phyloP scores from a whole-genome alignment of 2,888 invertebrate species.

The Lasioglossum lativentre region DNA sequence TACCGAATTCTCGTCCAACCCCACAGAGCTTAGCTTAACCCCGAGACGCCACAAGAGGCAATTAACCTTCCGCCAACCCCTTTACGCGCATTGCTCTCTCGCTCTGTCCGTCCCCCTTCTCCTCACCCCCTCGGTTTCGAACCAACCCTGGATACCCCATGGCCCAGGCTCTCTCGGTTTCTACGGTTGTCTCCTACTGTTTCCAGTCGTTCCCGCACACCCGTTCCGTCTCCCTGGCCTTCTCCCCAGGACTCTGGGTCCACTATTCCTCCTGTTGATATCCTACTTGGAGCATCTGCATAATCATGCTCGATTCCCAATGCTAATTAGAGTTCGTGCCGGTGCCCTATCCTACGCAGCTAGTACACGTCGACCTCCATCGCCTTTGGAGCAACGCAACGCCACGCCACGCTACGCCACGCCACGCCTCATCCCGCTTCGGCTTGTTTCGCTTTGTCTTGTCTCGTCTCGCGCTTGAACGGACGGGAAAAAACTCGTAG shows the following conservation, averaged over 20 bases:
- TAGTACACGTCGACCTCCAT: conserved; percentile 79
- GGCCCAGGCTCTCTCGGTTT: conserved; percentile 21
- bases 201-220: conserved; percentile 51
- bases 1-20: conserved; percentile 67
- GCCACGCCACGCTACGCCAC: conserved; percentile 48
- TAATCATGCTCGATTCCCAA: conserved; percentile 83
- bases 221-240: conserved; percentile 32
- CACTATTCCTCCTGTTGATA: conserved; percentile 75
- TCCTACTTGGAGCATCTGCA: conserved; percentile 80
- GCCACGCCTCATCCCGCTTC: conserved; percentile 60
- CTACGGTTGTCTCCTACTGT: conserved; percentile 58
- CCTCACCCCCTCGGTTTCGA: background rate
- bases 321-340: conserved; percentile 82
- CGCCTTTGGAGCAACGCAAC: conserved; percentile 71
- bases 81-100: conserved; percentile 63
- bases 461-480: conserved; percentile 34
- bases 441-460: conserved; percentile 52
- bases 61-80: conserved; percentile 82
- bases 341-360: conserved; percentile 72
- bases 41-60: conserved; percentile 82
- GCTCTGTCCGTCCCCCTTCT: background rate
- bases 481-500: conserved; percentile 26
- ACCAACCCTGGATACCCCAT: background rate
- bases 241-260: conserved; percentile 9
- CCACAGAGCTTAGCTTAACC: conserved; percentile 76